phyloP scores from a whole-genome alignment of 2,888 invertebrate species.

The Lithophane leautieri region DNA sequence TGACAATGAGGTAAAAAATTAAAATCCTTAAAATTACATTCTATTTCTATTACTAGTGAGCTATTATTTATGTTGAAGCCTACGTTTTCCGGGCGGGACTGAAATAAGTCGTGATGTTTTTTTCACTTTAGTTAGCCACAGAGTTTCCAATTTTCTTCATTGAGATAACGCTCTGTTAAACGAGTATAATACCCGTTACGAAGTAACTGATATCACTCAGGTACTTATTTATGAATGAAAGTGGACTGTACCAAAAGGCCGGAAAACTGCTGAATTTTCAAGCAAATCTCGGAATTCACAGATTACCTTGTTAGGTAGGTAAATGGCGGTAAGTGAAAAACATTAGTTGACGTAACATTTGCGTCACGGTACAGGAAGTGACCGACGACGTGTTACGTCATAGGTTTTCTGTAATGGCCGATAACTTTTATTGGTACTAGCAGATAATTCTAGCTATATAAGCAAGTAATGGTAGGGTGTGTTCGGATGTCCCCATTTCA shows the following conservation, averaged over 20 bases:
- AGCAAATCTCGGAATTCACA: slow-evolving; percentile 4
- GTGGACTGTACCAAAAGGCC: neutral
- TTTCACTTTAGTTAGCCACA: neutral
- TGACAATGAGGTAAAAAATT: no score
- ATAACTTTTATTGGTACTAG: slow-evolving; percentile 32
- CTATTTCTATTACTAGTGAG: no score
- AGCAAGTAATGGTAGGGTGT: neutral
- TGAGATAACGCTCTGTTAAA: neutral
- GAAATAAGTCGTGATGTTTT: neutral
- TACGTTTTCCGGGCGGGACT: neutral
- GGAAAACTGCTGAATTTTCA: neutral
- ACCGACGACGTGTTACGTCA: slow-evolving; percentile 26
- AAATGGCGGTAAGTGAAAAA: slow-evolving; percentile 36
- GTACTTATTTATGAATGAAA: neutral
- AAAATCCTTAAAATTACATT: no score
- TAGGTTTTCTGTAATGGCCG: slow-evolving; percentile 22
- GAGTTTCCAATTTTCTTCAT: neutral
- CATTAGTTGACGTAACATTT: slow-evolving; percentile 32
- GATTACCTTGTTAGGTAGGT: slow-evolving; percentile 23
- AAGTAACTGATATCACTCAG: neutral
- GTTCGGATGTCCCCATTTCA: neutral
- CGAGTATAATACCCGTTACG: neutral
- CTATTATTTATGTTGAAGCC: neutral
- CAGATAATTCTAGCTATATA: slow-evolving; percentile 13
- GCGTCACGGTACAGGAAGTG: slow-evolving; percentile 46